A percentile compares a stretch with the other conserved stretches of the same genome.
Evolutionary conservation across 1,140 invertebrate genomes (phyloP).

Genomic region (Antheraea mylitta): DNA sequence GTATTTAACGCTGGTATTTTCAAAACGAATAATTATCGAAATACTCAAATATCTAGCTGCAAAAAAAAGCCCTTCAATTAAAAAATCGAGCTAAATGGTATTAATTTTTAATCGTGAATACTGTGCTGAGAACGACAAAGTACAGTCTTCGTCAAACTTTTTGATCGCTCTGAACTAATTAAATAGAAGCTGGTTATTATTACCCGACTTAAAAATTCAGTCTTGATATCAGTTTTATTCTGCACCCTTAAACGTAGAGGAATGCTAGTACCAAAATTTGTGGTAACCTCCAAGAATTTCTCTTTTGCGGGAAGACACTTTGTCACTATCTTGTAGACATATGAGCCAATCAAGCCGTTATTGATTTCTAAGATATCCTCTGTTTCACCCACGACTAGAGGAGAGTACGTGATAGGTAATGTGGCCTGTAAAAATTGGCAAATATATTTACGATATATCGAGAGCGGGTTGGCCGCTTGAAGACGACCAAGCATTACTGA

Average conservation of each 20-base stretch:
- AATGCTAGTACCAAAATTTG: constrained; percentile 45
- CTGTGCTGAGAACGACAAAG: too few species aligned
- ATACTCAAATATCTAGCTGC: too few species aligned
- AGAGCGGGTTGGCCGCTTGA: too few species aligned
- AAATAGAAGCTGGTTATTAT: constrained; percentile 2
- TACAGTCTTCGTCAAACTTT: too few species aligned
- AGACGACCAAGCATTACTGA: too few species aligned
- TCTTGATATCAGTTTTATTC: constrained; percentile 48
- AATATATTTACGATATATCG: background rate
- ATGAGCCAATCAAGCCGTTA: constrained; percentile 50
- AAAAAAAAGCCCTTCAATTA: too few species aligned
- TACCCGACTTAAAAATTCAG: constrained; percentile 50
- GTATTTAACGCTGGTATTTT: too few species aligned
- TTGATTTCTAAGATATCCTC: constrained; percentile 50
- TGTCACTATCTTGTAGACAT: constrained; percentile 49
- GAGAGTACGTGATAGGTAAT: constrained; percentile 51
- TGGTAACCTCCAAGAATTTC: constrained; percentile 52
- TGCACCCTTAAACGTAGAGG: constrained; percentile 53
- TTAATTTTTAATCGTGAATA: too few species aligned
- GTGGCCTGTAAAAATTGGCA: constrained; percentile 40
- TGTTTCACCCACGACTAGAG: constrained; percentile 54
- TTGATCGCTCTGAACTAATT: too few species aligned
- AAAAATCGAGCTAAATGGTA: too few species aligned
- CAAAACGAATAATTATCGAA: too few species aligned
- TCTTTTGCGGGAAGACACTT: constrained; percentile 63